Conservation (phyloP, 2,888 invertebrate genomes). For the Perizoma affinitatum region DNA sequence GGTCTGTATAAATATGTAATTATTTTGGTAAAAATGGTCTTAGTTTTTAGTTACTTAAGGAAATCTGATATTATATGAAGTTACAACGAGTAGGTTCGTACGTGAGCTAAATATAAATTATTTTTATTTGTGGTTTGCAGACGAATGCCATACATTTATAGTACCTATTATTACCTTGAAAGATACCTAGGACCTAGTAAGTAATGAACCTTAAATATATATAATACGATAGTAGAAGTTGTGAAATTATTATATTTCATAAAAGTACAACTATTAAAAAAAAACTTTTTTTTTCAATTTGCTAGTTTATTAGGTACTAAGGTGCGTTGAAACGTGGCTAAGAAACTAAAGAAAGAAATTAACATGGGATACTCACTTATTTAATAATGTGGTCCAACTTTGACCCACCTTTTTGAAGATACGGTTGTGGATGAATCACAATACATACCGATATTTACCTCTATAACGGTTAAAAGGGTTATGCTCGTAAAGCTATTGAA, state of each 20-base stretch:
- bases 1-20: too few relatives aligned
- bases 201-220: too few relatives aligned
- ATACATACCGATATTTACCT: slow-evolving; percentile 34
- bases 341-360: neutral
- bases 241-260: too few relatives aligned
- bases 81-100: slow-evolving; percentile 8
- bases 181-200: too few relatives aligned
- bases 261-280: too few relatives aligned
- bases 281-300: too few relatives aligned
- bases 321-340: neutral
- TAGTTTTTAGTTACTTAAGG: slow-evolving; percentile 24
- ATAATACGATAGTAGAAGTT: too few relatives aligned
- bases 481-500: slow-evolving; percentile 31
- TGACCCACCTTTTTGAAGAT: slow-evolving; percentile 30
- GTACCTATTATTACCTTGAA: slow-evolving; percentile 19
- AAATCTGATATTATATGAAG: slow-evolving; percentile 31
- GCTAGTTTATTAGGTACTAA: too few relatives aligned
- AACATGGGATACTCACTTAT: neutral
- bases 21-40: too few relatives aligned
- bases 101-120: slow-evolving; percentile 33
- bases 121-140: slow-evolving; percentile 6
- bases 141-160: slow-evolving; percentile 18
- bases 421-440: slow-evolving; percentile 39
- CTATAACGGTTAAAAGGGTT: slow-evolving; percentile 45
- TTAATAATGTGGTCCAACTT: slow-evolving; percentile 4